phyloP scores from a whole-genome alignment of 2,888 invertebrate species.

The Pelosia muscerda region DNA sequence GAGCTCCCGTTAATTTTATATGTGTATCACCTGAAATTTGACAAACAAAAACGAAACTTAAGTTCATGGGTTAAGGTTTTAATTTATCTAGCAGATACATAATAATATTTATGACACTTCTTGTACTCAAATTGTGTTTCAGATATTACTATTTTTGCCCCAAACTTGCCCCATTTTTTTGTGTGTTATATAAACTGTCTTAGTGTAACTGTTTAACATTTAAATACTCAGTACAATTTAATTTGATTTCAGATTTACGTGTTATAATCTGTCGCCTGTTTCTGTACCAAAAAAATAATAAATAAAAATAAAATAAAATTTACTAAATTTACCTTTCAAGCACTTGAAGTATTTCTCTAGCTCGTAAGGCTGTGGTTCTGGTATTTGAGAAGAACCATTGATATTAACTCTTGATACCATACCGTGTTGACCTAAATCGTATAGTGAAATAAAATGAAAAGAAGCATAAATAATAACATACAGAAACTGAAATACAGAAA shows the following conservation, averaged over 20 bases:
- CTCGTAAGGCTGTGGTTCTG: neutral
- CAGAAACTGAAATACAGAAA: slow-evolving; percentile 13
- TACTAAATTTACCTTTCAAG: slow-evolving; percentile 6
- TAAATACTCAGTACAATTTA: too few relatives aligned
- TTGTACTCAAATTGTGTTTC: too few relatives aligned
- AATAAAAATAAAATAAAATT: neutral
- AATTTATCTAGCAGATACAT: neutral
- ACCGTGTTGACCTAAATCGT: neutral
- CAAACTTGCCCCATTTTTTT: too few relatives aligned
- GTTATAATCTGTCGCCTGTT: neutral
- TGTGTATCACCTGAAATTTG: slow-evolving; percentile 10
- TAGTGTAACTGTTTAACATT: too few relatives aligned
- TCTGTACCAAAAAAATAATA: too few relatives aligned
- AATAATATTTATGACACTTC: too few relatives aligned
- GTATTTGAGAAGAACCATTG: neutral
- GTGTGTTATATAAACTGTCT: too few relatives aligned
- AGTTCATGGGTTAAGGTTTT: neutral
- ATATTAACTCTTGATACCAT: neutral
- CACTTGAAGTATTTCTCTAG: slow-evolving; percentile 11
- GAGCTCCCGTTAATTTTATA: slow-evolving; percentile 48
- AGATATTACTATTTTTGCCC: too few relatives aligned
- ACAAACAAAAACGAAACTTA: neutral
- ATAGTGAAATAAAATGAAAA: neutral
- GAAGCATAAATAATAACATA: neutral
- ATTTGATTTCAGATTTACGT: too few relatives aligned